Evolutionary conservation across 2,888 invertebrate genomes (phyloP).

Genomic region (Cheilosia vernalis): DNA sequence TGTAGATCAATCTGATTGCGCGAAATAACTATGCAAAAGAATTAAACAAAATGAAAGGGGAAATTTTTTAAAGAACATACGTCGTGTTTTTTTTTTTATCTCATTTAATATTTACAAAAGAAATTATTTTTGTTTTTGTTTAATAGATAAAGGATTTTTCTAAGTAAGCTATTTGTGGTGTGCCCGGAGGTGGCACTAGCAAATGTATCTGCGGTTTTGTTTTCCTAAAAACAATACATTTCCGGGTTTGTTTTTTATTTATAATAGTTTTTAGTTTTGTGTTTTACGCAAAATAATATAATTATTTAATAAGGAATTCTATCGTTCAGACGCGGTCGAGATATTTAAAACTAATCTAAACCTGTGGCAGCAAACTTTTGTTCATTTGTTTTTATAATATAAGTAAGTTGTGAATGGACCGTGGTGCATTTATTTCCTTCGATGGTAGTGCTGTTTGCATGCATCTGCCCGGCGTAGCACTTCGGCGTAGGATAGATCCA

Average conservation of each 20-base stretch:
- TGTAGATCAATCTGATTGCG: constrained; percentile 44
- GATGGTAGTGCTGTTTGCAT: constrained; percentile 79
- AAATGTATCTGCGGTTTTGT: constrained; percentile 15
- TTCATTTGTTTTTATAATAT: constrained; percentile 24
- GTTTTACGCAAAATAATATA: constrained; percentile 36
- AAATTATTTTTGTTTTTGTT: constrained; percentile 23
- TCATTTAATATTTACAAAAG: constrained; percentile 66
- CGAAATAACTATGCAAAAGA: constrained; percentile 44
- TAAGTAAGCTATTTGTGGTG: constrained; percentile 53
- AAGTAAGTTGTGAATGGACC: constrained; percentile 4
- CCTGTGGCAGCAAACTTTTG: constrained; percentile 63
- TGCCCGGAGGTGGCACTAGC: constrained; percentile 25
- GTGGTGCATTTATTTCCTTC: constrained; percentile 73
- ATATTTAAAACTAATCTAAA: constrained; percentile 66
- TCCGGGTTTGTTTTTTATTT: constrained; percentile 2
- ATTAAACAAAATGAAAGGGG: constrained; percentile 5
- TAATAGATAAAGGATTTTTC: constrained; percentile 28
- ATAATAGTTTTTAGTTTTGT: constrained; percentile 23
- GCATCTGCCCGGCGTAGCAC: constrained; percentile 87
- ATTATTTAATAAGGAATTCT: constrained; percentile 48
- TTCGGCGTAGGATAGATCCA: constrained; percentile 94
- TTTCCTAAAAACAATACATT: constrained; percentile 27
- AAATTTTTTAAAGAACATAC: constrained; percentile 30
- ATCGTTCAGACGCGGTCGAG: constrained; percentile 40
- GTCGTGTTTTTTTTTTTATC: constrained; percentile 46